Evolutionary conservation across 2,797 vertebrate species (phyloP).

Genomic region (Sebastes paucispinis): DNA sequence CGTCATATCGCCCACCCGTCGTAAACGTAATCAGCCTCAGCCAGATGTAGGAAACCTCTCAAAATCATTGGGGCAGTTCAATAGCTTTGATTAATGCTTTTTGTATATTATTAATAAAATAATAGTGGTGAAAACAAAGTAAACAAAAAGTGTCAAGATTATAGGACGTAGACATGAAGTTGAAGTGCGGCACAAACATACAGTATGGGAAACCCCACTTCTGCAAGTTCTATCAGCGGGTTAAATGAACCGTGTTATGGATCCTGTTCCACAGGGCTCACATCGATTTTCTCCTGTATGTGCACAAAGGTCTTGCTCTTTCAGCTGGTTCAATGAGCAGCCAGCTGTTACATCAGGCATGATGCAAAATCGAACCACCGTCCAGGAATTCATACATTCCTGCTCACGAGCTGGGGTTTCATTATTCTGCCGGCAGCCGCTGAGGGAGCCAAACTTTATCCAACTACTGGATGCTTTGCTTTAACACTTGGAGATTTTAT

Average conservation of each 20-base stretch:
- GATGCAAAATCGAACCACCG: conserved; percentile 56
- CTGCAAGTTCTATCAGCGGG: neutral
- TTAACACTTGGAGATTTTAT: neutral
- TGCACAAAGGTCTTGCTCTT: conserved; percentile 62
- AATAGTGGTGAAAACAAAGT: neutral
- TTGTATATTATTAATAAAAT: neutral
- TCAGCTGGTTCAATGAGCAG: conserved; percentile 66
- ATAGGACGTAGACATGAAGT: neutral
- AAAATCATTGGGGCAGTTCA: conserved; percentile 44
- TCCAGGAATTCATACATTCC: conserved; percentile 50
- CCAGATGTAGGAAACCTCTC: conserved; percentile 26
- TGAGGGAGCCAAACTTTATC: conserved; percentile 29
- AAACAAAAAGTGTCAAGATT: neutral
- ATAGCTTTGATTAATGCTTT: conserved; percentile 7
- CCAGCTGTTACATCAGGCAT: conserved; percentile 73
- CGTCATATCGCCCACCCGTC: neutral
- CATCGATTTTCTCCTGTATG: conserved; percentile 65
- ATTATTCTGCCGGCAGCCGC: conserved; percentile 45
- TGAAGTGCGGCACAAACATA: neutral
- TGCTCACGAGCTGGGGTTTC: conserved; percentile 9
- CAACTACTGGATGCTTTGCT: neutral
- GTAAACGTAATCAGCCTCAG: conserved; percentile 7
- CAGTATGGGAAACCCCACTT: neutral
- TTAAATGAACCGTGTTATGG: conserved; percentile 48
- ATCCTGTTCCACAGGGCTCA: conserved; percentile 49